phyloP scores from a whole-genome alignment of 2,888 invertebrate species.

The Eilema griseolum region DNA sequence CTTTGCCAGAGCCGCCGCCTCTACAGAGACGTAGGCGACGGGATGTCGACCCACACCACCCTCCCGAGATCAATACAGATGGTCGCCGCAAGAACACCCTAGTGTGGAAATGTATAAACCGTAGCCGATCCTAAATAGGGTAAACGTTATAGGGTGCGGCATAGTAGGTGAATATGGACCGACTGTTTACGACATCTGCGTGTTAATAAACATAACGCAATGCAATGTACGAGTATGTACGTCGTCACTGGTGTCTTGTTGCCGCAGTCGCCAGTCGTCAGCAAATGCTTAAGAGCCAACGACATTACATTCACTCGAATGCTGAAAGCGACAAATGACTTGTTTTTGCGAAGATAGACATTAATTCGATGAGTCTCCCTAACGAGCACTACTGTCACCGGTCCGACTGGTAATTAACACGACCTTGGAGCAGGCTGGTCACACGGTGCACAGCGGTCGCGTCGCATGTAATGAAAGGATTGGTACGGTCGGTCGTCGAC shows the following conservation, averaged over 20 bases:
- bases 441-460: conserved; percentile 61
- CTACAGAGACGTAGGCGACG: conserved; percentile 78
- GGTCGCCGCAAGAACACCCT: conserved; percentile 81
- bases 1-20: conserved; percentile 75
- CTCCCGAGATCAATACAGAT: conserved; percentile 85
- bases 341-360: conserved; percentile 43
- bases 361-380: conserved; percentile 61
- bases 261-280: conserved; percentile 23
- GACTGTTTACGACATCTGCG: conserved; percentile 18
- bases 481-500: conserved; percentile 70
- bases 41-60: conserved; percentile 83
- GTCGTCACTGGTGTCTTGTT: conserved; percentile 23
- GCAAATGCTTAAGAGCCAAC: conserved; percentile 16
- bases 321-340: conserved; percentile 37
- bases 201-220: conserved; percentile 25
- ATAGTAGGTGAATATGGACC: conserved; percentile 36
- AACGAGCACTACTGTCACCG: conserved; percentile 71
- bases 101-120: conserved; percentile 64
- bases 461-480: conserved; percentile 73
- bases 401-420: conserved; percentile 77
- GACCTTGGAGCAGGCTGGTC: conserved; percentile 74
- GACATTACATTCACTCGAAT: conserved; percentile 21
- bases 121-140: conserved; percentile 57
- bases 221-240: conserved; percentile 21
- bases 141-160: conserved; percentile 55